Evolutionary conservation across 2,888 invertebrate genomes (phyloP).

Genomic region (Philereme vetulata): DNA sequence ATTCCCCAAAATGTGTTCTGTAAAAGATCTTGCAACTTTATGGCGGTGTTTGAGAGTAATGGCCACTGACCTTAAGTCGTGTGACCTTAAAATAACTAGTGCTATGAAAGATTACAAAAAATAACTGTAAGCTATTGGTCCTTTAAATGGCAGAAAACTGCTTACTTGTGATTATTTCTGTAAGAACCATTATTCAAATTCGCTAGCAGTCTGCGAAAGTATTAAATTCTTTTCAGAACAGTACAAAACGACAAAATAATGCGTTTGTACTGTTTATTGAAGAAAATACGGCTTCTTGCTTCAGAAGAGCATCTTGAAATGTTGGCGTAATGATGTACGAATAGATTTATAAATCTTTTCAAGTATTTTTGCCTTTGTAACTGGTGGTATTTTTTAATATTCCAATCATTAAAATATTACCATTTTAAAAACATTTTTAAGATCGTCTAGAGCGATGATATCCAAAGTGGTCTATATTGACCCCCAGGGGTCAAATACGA

Average conservation of each 20-base stretch:
- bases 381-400: no score
- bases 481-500: no score
- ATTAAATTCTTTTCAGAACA: conserved; percentile 41
- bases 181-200: conserved; percentile 41
- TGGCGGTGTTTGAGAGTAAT: no score
- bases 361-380: no score
- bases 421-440: no score
- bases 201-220: conserved; percentile 37
- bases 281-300: conserved; percentile 15
- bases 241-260: conserved; percentile 28
- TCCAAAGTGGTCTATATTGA: no score
- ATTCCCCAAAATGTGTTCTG: no score
- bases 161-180: conserved; percentile 36
- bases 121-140: background rate
- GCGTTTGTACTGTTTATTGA: conserved; percentile 30
- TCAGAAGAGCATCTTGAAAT: conserved; percentile 5
- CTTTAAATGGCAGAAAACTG: conserved; percentile 18
- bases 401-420: no score
- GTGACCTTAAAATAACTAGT: no score
- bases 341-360: background rate
- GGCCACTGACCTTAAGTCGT: no score
- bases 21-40: no score
- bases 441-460: no score
- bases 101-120: background rate
- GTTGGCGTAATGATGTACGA: conserved; percentile 11